phyloP scores from a whole-genome alignment of 2,113 vertebrate species.

The Coptodon rendalli region DNA sequence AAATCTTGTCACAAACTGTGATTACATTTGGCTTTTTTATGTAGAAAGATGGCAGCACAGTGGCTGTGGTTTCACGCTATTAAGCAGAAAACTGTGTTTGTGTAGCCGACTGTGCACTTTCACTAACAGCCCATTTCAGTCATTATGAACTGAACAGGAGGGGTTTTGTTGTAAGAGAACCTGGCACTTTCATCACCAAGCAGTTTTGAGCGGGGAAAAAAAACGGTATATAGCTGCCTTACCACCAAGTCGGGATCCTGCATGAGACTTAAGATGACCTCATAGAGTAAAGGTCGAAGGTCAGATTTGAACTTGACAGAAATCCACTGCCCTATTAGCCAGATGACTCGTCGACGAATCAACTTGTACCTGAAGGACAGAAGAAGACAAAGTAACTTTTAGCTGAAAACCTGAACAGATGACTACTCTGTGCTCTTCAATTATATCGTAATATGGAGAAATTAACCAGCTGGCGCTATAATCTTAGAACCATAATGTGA shows the following conservation, averaged over 20 bases:
- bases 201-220: accelerated
- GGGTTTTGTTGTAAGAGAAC: background rate
- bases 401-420: background rate
- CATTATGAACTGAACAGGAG: background rate
- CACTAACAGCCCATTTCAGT: background rate
- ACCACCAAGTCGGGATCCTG: slow-evolving; percentile 97
- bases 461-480: background rate
- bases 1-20: background rate
- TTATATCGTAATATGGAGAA: background rate
- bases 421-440: background rate
- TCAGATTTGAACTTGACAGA: slow-evolving; percentile 96
- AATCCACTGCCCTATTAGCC: slow-evolving; percentile 98
- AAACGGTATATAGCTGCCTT: slow-evolving; percentile 42
- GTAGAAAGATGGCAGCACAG: background rate
- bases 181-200: background rate
- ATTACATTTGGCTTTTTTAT: background rate
- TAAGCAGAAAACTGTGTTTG: background rate
- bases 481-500: background rate
- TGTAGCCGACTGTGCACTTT: slow-evolving; percentile 3
- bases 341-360: slow-evolving; percentile 91
- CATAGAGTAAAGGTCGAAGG: slow-evolving; percentile 89
- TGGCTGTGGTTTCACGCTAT: background rate
- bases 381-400: background rate
- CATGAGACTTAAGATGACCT: slow-evolving; percentile 88
- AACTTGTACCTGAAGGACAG: slow-evolving; percentile 82